Conservation (phyloP, 2,888 invertebrate species). For the Cantharis flavilabris region DNA sequence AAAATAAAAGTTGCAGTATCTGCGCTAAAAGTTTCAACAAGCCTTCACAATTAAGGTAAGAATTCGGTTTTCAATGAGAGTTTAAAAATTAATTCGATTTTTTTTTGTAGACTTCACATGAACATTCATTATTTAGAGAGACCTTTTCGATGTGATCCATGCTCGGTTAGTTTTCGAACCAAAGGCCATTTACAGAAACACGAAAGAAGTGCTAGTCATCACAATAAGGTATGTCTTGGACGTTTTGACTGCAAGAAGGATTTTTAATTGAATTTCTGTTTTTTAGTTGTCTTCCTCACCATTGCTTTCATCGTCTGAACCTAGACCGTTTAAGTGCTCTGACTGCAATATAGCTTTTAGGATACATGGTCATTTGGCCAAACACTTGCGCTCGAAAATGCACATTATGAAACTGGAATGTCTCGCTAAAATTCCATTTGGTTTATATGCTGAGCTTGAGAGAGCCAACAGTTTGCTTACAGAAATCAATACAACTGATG, state of each 20-base stretch:
- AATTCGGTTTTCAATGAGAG: neutral
- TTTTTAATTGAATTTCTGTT: conserved; percentile 24
- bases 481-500: conserved; percentile 95
- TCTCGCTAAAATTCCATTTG: conserved; percentile 89
- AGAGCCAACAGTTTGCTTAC: conserved; percentile 87
- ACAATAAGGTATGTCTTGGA: conserved; percentile 73
- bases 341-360: conserved; percentile 96
- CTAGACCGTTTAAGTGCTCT: conserved; percentile 93
- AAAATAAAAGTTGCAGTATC: conserved; percentile 61
- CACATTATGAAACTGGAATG: conserved; percentile 94
- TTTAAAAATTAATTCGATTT: neutral
- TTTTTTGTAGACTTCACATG: conserved; percentile 70
- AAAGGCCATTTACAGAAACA: conserved; percentile 93
- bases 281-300: conserved; percentile 57
- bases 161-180: conserved; percentile 88
- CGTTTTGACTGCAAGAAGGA: neutral
- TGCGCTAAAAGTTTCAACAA: conserved; percentile 93
- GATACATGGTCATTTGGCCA: conserved; percentile 95
- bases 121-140: conserved; percentile 96
- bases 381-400: conserved; percentile 94
- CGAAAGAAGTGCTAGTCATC: conserved; percentile 88
- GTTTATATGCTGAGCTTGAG: conserved; percentile 93
- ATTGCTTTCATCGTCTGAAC: conserved; percentile 84
- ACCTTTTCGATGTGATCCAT: conserved; percentile 89
- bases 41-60: conserved; percentile 78